Base-by-base conservation (phyloP, 2,113 vertebrate genomes). In the Nansenia antarctica region DNA sequence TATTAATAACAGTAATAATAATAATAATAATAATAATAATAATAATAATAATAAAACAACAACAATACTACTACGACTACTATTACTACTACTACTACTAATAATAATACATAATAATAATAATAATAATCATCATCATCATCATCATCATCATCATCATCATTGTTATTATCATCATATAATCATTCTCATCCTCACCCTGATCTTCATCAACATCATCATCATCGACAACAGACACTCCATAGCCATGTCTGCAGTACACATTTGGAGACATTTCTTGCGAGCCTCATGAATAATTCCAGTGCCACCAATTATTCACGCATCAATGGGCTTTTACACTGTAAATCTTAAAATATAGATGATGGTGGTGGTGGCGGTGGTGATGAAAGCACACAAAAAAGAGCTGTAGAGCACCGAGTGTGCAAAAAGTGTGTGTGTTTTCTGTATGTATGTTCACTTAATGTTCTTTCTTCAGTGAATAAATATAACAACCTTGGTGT, bases 241-340 rank as follows among this genome's bases (percentile, higher is more conserved):
- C n/a, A 4, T 14, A 14, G 60, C 34, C 32, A 37, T 57, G 8
- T 29, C 26, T 27, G 6, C 54, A 27, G 5, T 30, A 57, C 29
- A 29, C 27, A 57, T 37, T 34, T 39, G 57, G 29, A 27, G 39
- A 35, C 15, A 37, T 58, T 30, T 45, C 53, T 54, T 62, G 34
- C 49, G 52, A 22, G 37, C 26, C 39, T 42, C 35, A 62, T 54
- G 31, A 70, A 70, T 70, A 26, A 70, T 62, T 62, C 59, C 11
- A 68, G 35, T 29, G 22, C 45, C 18, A 62, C 45, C 59, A 68
- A 58, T 68, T 62, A 69, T 61, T 15, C 59, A 35, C 24, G 68
- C 31, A 12, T 34, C 45, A 12, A 37, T 62, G 47, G 35, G 30
- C 29, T 70, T 32, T 69, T 20, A 32, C 39, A 67, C 65, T 55